These are phyloP conservation scores for Helleia helle DNA, from an alignment of 2,888 invertebrate genomes.

Conservation along the genomic window DNA sequence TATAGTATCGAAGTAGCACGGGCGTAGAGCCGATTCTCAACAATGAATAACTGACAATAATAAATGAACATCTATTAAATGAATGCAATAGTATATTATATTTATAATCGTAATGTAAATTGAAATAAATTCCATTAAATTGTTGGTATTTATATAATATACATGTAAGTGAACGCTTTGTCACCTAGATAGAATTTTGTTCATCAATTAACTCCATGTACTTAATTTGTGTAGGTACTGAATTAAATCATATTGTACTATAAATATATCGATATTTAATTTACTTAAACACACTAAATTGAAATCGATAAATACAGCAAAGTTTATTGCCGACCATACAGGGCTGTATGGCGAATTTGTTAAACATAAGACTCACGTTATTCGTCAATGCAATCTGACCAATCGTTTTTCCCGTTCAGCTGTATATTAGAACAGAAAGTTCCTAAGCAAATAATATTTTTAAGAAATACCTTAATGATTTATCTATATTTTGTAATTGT, in stretches of 20 bases:
- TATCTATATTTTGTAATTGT: constrained; percentile 51
- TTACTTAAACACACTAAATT: too few relatives aligned
- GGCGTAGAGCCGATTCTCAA: constrained; percentile 17
- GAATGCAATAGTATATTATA: constrained; percentile 32
- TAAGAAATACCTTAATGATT: constrained; percentile 43
- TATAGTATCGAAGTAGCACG: constrained; percentile 16
- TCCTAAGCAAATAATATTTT: constrained; percentile 57
- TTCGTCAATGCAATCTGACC: too few relatives aligned
- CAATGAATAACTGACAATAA: constrained; percentile 62
- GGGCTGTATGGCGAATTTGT: too few relatives aligned
- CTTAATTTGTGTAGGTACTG: constrained; percentile 14
- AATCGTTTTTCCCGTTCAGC: constrained; percentile 23
- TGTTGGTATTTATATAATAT: constrained; percentile 14
- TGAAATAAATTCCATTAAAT: constrained; percentile 10
- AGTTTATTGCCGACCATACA: too few relatives aligned
- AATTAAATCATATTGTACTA: neutral
- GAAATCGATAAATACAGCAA: too few relatives aligned
- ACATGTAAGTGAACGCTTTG: constrained; percentile 9
- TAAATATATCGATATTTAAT: neutral
- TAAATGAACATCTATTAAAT: constrained; percentile 51
- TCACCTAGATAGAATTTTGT: constrained; percentile 1
- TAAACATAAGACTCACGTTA: too few relatives aligned
- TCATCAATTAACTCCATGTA: constrained; percentile 14
- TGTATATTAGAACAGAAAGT: constrained; percentile 61
- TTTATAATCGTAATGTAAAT: constrained; percentile 5